Evolutionary conservation across 92 coral and sea anemone species (phyloP), one percentile per base, ranked within the genome.

Genomic region (Desmophyllum pertusum): DNA sequence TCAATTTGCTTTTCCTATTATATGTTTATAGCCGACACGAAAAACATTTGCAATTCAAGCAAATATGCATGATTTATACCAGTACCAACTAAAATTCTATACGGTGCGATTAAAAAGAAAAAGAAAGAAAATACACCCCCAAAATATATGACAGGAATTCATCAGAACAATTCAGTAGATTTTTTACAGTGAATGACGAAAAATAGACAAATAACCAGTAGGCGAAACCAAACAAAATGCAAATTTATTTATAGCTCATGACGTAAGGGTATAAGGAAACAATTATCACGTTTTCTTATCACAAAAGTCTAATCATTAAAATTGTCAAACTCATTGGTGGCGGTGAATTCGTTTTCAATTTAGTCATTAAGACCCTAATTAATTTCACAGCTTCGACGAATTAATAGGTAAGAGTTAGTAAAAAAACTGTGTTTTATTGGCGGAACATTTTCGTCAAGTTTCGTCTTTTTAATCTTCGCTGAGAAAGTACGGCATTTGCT

Each of bases 1-100:
- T 38, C 6, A 78, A 55, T 38, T 69, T 81, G 67, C 84, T 81
- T 81, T 81, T 69, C 41, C 27, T 39, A 69, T 81, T 81, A 27
- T 31, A 17, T 30, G 11, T 48, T 19, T 67, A 36, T 53, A 15
- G 25, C 51, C n/a, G 71, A 52, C 72, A 21, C 53, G 36, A 48
- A n/a, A 29, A 75, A 53, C 9, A 75, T 50, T 7, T 57, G 64
- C 31, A 77, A 37, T 72, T 33, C 43, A 69, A 18, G 11, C 9
- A 64, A 59, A 59, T 59, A 59, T 0, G 7, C 27, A 27, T 59
- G 15, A 59, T 55, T 5, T 19, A 23, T 23, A 21, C 23, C 63
- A n/a, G 30, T 43, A 43, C 11, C 63, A 25, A 13, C 6, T 45
- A 45, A 4, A 10, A 4, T 45, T 45, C 51, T 48, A 13, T 14